Evolutionary conservation across 37 sponge, comb jelly and placozoan species (phyloP).

Genomic region (Agelas oroides): DNA sequence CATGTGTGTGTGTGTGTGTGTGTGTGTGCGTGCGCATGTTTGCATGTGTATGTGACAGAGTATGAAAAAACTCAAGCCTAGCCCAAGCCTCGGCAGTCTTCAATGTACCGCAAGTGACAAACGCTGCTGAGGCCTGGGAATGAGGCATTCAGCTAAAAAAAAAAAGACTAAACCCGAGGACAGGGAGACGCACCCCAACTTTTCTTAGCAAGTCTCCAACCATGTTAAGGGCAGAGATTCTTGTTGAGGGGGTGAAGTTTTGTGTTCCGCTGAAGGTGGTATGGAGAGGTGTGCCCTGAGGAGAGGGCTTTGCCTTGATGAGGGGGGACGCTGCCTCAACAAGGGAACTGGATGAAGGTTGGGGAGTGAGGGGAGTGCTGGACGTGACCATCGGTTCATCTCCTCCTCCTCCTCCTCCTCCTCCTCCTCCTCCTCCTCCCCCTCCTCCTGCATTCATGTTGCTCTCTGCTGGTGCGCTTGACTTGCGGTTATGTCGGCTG

Average conservation of each 20-base stretch:
- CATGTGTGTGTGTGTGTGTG: slow-evolving; percentile 43
- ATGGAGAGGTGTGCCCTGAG: slow-evolving; percentile 47
- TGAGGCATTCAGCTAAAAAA: too few species aligned
- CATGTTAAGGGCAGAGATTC: slow-evolving; percentile 95
- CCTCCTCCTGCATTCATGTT: not conserved
- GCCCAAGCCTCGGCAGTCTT: too few species aligned
- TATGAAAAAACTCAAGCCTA: not conserved
- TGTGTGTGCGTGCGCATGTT: slow-evolving; percentile 44
- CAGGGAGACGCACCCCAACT: slow-evolving; percentile 86
- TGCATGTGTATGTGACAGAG: slow-evolving; percentile 16
- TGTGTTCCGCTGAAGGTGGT: slow-evolving; percentile 51
- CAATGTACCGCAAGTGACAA: too few species aligned
- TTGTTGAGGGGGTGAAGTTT: slow-evolving; percentile 76
- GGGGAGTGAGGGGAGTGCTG: slow-evolving; percentile 6
- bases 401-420: not conserved
- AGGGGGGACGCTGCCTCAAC: slow-evolving; percentile 25
- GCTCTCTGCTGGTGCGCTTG: not conserved
- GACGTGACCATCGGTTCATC: not conserved
- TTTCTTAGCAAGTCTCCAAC: slow-evolving; percentile 95
- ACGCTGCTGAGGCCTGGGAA: too few species aligned
- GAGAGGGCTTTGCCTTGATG: slow-evolving; percentile 41
- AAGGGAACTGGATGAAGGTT: slow-evolving; percentile 2
- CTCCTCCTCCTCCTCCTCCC: not conserved
- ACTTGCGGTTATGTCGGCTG: slow-evolving; percentile 40
- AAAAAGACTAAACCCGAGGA: not conserved